phyloP scores from a whole-genome alignment of 2,113 vertebrate genomes.

The Tricholaema leucomelas region DNA sequence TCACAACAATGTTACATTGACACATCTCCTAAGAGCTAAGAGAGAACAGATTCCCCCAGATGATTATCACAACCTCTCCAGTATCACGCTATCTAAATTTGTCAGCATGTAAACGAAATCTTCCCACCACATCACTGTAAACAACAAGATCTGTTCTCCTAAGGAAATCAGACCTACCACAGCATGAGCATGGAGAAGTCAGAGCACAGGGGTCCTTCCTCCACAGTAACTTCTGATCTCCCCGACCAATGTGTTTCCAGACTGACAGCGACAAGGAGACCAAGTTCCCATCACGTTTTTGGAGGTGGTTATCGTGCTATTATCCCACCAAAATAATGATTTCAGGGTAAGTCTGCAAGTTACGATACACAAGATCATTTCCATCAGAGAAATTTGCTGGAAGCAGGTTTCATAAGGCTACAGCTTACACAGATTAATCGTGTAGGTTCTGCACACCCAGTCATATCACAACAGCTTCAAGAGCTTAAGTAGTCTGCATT shows the following conservation, averaged over 20 bases:
- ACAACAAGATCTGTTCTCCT: neutral
- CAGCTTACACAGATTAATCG: neutral
- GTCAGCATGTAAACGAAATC: neutral
- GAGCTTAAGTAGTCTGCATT: neutral
- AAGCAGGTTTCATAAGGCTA: neutral
- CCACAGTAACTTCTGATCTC: neutral
- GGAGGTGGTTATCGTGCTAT: neutral
- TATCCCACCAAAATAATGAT: neutral
- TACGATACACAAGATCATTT: neutral
- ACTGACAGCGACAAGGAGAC: neutral
- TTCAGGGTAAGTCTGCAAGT: neutral
- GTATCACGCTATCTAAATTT: neutral
- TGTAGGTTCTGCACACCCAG: neutral
- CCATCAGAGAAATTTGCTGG: neutral
- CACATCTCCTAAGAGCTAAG: neutral
- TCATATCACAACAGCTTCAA: neutral
- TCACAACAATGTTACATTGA: neutral
- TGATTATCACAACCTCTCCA: accelerated
- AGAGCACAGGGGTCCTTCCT: neutral
- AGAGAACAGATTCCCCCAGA: neutral
- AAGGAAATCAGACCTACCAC: neutral
- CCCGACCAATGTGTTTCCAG: neutral
- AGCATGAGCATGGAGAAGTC: accelerated
- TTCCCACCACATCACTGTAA: neutral
- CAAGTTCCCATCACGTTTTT: neutral